These are phyloP conservation scores for Zaprionus davidi DNA, from an alignment of 1,140 invertebrate species.

Conservation along the genomic window DNA sequence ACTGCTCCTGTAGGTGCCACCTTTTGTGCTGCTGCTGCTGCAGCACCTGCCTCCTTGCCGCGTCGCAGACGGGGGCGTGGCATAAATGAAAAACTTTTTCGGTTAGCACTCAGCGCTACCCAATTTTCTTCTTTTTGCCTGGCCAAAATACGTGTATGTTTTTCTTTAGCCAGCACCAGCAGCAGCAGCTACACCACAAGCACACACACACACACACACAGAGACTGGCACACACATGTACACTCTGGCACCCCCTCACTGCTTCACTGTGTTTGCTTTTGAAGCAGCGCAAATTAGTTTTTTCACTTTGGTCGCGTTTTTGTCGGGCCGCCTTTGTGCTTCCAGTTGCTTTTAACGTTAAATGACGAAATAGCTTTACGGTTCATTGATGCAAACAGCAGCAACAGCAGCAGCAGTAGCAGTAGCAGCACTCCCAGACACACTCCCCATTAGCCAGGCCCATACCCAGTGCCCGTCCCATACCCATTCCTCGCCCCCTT, in stretches of 20 bases:
- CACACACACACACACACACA: constrained; percentile 17
- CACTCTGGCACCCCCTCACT: neutral
- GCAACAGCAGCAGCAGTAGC: neutral
- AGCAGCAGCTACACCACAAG: constrained; percentile 22
- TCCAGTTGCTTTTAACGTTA: constrained; percentile 78
- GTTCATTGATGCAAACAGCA: constrained; percentile 77
- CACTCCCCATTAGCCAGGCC: neutral
- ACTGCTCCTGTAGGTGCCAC: constrained; percentile 44
- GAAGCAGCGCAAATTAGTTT: constrained; percentile 84
- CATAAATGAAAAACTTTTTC: constrained; percentile 81
- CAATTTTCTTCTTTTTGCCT: constrained; percentile 77
- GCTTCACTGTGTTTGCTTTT: constrained; percentile 72
- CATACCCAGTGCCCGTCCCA: neutral
- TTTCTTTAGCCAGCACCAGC: constrained; percentile 71
- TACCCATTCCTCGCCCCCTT: neutral
- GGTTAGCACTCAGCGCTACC: constrained; percentile 76
- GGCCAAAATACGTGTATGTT: constrained; percentile 79
- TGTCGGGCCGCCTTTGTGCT: constrained; percentile 54
- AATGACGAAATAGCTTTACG: constrained; percentile 82
- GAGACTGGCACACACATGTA: neutral
- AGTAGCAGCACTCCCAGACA: constrained; percentile 33
- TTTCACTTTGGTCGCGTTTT: constrained; percentile 81
- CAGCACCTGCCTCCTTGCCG: constrained; percentile 21
- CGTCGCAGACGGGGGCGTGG: constrained; percentile 4
- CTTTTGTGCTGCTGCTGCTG: constrained; percentile 28